Evolutionary conservation across 2,888 invertebrate genomes (phyloP), one percentile per base, ranked within the genome.

Genomic region (Mesorhabditis sp.): DNA sequence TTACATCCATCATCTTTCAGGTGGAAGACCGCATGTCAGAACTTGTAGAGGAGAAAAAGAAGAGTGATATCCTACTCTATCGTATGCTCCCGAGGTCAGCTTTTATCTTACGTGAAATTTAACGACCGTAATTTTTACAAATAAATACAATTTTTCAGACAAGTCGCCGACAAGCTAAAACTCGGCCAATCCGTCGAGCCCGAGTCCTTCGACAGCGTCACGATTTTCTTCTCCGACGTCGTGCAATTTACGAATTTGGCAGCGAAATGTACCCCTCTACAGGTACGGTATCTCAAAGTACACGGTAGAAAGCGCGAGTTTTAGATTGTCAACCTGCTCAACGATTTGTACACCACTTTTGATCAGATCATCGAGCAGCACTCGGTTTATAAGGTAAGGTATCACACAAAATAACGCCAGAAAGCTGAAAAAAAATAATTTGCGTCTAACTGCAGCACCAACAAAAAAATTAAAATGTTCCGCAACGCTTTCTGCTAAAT

Each of bases 321-420:
- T 28, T 68, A 74, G 71, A 81, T 82, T 41, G 83, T 84, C 7
- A 83, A 78, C 50, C 72, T 84, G 5, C 77, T 84, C 61, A 84
- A 84, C 73, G 79, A 81, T 67, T 75, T 84, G n/a, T 84, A 84
- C 77, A 80, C 84, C 0, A 79, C 77, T 4, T 82, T 82, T 63
- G 83, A 83, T 65, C 77, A 76, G 2, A 77, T 82, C 66, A 83
- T 83, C 58, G 83, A 81, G 43, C 74, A 77, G 44, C 77, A 80
- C 65, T 81, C 80, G 69, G 80, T 80, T 64, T 83, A 83, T 72
- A 83, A 83, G 72, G 83, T 83, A 28, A 1, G 41, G 28, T 13
- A 4, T 67, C n/a, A n/a, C n/a, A n/a, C n/a, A n/a, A n/a, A n/a
- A n/a, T n/a, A n/a, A n/a, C n/a, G n/a, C 58, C 58, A 43, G 6